These are phyloP conservation scores for Urocynchramus pylzowi DNA, from an alignment of 2,113 vertebrate species.

Conservation along the genomic window DNA sequence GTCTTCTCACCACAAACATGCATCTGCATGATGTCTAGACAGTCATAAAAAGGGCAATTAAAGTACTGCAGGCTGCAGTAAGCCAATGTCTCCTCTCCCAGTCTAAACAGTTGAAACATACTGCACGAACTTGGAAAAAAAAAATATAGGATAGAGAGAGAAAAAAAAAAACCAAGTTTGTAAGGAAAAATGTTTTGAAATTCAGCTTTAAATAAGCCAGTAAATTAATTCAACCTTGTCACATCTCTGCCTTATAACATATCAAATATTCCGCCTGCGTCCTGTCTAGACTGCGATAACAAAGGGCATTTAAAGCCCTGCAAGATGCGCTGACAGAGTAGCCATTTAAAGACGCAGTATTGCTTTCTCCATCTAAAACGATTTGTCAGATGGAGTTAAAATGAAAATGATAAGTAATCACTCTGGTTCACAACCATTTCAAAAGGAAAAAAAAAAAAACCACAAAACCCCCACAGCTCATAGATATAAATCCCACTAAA, in stretches of 20 bases:
- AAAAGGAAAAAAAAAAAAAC: neutral
- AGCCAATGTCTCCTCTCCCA: slow-evolving; percentile 60
- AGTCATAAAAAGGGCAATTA: slow-evolving; percentile 78
- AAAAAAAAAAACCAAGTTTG: slow-evolving; percentile 16
- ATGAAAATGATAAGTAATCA: slow-evolving; percentile 76
- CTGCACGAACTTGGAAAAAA: neutral
- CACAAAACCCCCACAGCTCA: neutral
- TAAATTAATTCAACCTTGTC: slow-evolving; percentile 74
- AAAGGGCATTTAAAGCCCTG: slow-evolving; percentile 80
- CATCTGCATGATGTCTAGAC: slow-evolving; percentile 81
- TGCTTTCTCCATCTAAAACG: slow-evolving; percentile 68
- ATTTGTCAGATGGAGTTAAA: slow-evolving; percentile 78
- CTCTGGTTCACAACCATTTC: slow-evolving; percentile 53
- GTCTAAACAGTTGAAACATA: slow-evolving; percentile 53
- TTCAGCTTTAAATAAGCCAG: slow-evolving; percentile 63
- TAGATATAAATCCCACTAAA: slow-evolving; percentile 29
- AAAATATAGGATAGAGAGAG: neutral
- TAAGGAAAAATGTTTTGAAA: slow-evolving; percentile 63
- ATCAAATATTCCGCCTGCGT: slow-evolving; percentile 78
- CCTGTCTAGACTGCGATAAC: slow-evolving; percentile 84
- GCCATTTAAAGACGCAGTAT: slow-evolving; percentile 76
- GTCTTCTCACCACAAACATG: slow-evolving; percentile 66
- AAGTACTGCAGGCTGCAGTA: slow-evolving; percentile 65
- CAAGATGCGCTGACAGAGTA: slow-evolving; percentile 76
- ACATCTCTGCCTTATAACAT: slow-evolving; percentile 69